Evolutionary conservation across 2,113 vertebrate species (phyloP), one percentile per base, ranked within the genome.

Genomic region (Dipodomys spectabilis): DNA sequence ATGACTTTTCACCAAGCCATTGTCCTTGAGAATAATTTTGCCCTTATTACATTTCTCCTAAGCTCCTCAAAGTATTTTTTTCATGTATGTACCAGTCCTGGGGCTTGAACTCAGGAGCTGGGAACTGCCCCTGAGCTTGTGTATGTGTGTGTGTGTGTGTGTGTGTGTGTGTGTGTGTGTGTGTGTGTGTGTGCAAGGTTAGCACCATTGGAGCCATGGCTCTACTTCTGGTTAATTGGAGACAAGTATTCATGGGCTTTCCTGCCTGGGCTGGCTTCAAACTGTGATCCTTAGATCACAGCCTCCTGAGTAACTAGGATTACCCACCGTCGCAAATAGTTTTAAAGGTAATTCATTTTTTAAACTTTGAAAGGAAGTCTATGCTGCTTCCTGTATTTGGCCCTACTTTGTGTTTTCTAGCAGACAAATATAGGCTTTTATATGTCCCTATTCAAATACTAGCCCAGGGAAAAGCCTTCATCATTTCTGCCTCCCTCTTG

Each of bases 321-420:
- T 57, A 57, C 15, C 12, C 53, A 57, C 53, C 16, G 4, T 57
- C 30, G 78, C 74, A 72, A 87, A 82, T 35, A 19, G 35, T 62
- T 80, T 81, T 73, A n/a, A 75, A 57, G 93, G 80, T 62, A 94
- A 69, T 49, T 77, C 6, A 35, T 72, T 80, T 49, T 32, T 82
- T 78, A 78, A 28, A 69, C 67, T 28, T 80, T n/a, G 32, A 12
- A 71, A 78, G 71, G 68, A 25, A 4, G 39, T 69, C 2, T 69
- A 6, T 69, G 9, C 23, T 88, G 13, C 20, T 79, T 92, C n/a
- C 88, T 86, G 57, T 85, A 67, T 44, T 12, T 49, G 53, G 23
- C 30, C 90, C 65, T 89, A 20, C 32, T 30, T 80, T 78, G 45
- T 78, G 62, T 32, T 93, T 27, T 53, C 18, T 32, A 23, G 39